Base-by-base conservation (phyloP, 2,888 invertebrate genomes). In the Tribolium freemani region DNA sequence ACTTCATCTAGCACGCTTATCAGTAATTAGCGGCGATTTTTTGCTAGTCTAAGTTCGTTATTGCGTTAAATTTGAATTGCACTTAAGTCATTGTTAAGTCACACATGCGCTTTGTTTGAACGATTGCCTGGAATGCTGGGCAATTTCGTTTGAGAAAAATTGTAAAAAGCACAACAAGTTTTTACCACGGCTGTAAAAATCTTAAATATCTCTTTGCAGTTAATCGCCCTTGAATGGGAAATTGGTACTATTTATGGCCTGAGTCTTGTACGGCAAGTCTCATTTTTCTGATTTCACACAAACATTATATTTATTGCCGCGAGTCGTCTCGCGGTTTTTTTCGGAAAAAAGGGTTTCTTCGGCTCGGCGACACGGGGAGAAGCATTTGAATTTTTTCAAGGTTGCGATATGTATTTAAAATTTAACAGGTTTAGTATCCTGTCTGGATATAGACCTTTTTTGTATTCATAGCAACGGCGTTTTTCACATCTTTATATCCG, bases 151-250 rank as follows among this genome's bases (percentile, higher is more conserved):
- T 45, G 58, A 66, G 68, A 64, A 72, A 68, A 54, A 26, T 44
- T n/a, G 21, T 46, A 72, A 72, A 69, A 60, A 68, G 38, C 56
- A n/a, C 57, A 71, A 73, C 70, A 57, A 71, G 73, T 73, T 70
- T 70, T 71, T 48, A 58, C 16, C 45, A 46, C 46, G 73, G 38
- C 73, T 73, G 73, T 73, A 73, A 73, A 73, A 73, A 73, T 71
- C 11, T 48, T 63, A 64, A 69, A 70, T 70, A 56, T 69, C 57
- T 66, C 54, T 73, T 73, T 66, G 69, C 54, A 64, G 69, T 56
- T 66, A 73, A 64, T 64, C 66, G 73, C 73, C 73, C 73, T 73
- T 73, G 73, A 71, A 48, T 61, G 68, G 68, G 60, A 71, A 73
- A 64, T 57, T 64, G 67, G 64, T 57, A 71, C 71, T 64, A 67